phyloP scores from a whole-genome alignment of 2,113 vertebrate species.

The Cebidichthys violaceus region DNA sequence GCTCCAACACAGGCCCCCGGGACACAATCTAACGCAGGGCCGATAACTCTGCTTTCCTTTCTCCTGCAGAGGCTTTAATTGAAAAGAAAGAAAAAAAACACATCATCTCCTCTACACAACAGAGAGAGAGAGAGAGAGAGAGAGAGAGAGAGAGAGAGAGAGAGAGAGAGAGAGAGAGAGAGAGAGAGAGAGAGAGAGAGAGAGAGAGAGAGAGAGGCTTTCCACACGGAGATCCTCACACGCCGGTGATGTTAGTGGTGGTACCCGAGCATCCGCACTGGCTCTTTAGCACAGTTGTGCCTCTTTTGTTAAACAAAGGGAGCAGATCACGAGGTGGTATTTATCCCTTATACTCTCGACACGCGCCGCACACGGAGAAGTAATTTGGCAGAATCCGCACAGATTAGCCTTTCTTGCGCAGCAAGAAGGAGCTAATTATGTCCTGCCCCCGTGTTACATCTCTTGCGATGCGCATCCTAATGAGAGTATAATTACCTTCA shows the following conservation, averaged over 20 bases:
- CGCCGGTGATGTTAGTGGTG: slow-evolving; percentile 30
- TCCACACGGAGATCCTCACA: slow-evolving; percentile 25
- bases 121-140: slow-evolving; percentile 43
- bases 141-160: slow-evolving; percentile 39
- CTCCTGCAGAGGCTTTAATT: slow-evolving; percentile 68
- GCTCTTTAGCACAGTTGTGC: slow-evolving; percentile 26
- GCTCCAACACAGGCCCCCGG: slow-evolving; percentile 36
- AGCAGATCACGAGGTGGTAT: slow-evolving; percentile 18
- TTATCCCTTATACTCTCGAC: slow-evolving; percentile 1
- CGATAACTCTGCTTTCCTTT: slow-evolving; percentile 47
- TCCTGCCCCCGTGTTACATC: slow-evolving; percentile 48
- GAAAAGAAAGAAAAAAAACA: slow-evolving; percentile 41
- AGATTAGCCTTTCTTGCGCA: slow-evolving; percentile 56
- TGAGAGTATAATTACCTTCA: slow-evolving; percentile 60
- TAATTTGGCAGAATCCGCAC: slow-evolving; percentile 40
- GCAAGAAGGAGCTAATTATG: slow-evolving; percentile 56
- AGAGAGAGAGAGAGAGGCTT: slow-evolving; percentile 48
- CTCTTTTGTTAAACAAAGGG: background rate
- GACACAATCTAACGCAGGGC: slow-evolving; percentile 38
- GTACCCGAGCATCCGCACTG: background rate
- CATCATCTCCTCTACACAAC: slow-evolving; percentile 56
- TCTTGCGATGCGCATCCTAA: slow-evolving; percentile 59
- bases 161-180: slow-evolving; percentile 55
- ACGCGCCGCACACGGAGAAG: slow-evolving; percentile 19
- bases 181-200: slow-evolving; percentile 49